Base-by-base conservation (phyloP, 2,888 invertebrate species). In the Orthosia cruda region DNA sequence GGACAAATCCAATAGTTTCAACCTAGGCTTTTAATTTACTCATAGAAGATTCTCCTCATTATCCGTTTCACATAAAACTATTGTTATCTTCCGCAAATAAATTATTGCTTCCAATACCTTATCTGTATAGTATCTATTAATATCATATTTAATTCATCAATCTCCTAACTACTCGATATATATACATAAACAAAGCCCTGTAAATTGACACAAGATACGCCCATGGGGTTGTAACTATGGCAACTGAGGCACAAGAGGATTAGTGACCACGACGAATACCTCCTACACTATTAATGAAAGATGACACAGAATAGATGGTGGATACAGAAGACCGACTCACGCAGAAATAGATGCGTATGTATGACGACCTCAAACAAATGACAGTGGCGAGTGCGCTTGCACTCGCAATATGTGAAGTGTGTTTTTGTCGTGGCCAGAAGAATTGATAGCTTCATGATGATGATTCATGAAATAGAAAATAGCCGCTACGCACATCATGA, bases 181-280 rank as follows among this genome's bases (percentile, higher is more conserved):
- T 58, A 58, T 18, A 65, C 57, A 26, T 59, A 49, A n/a, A 74
- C 52, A 81, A 64, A 50, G 75, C 58, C 40, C 7, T 65, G 20
- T 75, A 65, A 77, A 77, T 65, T 64, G 75, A 61, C 54, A 74
- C 59, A 40, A 58, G 54, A 40, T 67, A 52, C 13, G 2, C 50
- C 32, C 32, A 12, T 20, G 50, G 77, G 62, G 49, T 63, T 15
- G 58, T 79, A 3, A 23, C 69, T 54, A 69, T 69, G 23, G 54
- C 23, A 77, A 77, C 70, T 13, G 47, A 40, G 20, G 4, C 32
- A 81, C 81, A 77, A 61, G 64, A 52, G 61, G 83, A 77, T 79
- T 65, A 77, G 18, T 77, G 77, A 82, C 79, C 79, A 64, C 69
- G 50, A 59, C 20, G n/a, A 16, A 47, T 18, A 18, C 18, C 32